Percentiles rank a stretch among this genome's conserved stretches.
These are phyloP conservation scores for Dryobota labecula DNA, from an alignment of 2,888 invertebrate genomes.

Conservation along the genomic window DNA sequence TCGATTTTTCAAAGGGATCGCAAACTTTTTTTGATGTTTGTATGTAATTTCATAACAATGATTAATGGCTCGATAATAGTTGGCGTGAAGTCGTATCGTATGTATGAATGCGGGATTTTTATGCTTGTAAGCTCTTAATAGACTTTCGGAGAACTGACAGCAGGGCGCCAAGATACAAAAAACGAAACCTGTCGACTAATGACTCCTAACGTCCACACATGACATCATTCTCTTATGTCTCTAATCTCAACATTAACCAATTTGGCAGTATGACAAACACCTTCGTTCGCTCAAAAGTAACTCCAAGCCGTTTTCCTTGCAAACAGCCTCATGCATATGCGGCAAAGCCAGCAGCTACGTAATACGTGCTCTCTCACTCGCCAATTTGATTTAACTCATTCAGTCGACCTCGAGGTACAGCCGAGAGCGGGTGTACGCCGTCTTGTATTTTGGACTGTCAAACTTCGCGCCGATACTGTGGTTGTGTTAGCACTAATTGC, in stretches of 20 bases:
- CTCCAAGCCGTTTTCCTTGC: constrained; percentile 86
- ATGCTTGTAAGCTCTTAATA: constrained; percentile 46
- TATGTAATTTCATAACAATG: constrained; percentile 34
- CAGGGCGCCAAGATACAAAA: constrained; percentile 58
- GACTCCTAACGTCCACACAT: constrained; percentile 55
- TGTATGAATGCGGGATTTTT: constrained; percentile 33
- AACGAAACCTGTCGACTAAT: constrained; percentile 52
- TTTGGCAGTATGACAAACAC: constrained; percentile 72
- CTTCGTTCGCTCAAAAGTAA: constrained; percentile 72
- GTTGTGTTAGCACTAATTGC: constrained; percentile 67
- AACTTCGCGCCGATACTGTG: constrained; percentile 81
- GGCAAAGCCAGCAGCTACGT: constrained; percentile 79
- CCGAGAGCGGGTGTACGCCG: constrained; percentile 80
- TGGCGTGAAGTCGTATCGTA: constrained; percentile 31
- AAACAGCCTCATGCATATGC: constrained; percentile 82
- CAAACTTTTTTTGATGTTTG: no score
- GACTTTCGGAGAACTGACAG: constrained; percentile 47
- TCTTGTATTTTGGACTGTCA: constrained; percentile 76
- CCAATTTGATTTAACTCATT: constrained; percentile 76
- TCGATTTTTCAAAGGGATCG: no score
- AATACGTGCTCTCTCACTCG: constrained; percentile 78
- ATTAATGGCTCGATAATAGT: constrained; percentile 35
- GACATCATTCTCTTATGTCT: constrained; percentile 60
- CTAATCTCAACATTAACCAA: constrained; percentile 63
- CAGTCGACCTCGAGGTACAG: constrained; percentile 87